phyloP scores from a whole-genome alignment of 2,888 invertebrate species.

The Lordiphosa fenestrarum region DNA sequence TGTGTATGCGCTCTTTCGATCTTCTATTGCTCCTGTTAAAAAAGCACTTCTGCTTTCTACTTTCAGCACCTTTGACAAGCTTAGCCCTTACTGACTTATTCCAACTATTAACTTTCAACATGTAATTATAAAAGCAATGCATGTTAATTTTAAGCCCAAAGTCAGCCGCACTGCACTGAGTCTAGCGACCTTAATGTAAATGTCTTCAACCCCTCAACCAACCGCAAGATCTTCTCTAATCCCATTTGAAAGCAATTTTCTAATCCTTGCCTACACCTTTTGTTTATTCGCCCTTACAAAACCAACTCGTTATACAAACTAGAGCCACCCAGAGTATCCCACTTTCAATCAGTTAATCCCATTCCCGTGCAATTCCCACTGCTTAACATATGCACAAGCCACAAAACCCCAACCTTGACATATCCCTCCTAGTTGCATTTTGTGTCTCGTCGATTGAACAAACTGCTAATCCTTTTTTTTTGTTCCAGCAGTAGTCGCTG shows the following conservation, averaged over 20 bases:
- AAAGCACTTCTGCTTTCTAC: no score
- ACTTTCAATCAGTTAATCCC: conserved; percentile 22
- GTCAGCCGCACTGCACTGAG: no score
- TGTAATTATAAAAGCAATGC: no score
- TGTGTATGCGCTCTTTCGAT: no score
- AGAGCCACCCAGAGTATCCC: conserved; percentile 15
- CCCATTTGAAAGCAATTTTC: conserved; percentile 24
- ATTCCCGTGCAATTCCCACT: conserved; percentile 23
- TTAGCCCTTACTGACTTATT: no score
- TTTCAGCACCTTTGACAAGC: no score
- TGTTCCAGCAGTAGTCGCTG: conserved; percentile 22
- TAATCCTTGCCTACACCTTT: conserved; percentile 1
- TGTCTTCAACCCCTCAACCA: conserved; percentile 17
- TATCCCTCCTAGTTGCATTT: conserved; percentile 26
- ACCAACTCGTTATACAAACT: conserved; percentile 12
- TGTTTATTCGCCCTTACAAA: neutral
- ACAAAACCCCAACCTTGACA: conserved; percentile 39
- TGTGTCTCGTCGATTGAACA: conserved; percentile 50
- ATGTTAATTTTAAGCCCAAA: no score
- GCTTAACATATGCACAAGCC: conserved; percentile 27
- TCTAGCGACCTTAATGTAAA: neutral
- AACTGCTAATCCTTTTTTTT: conserved; percentile 68
- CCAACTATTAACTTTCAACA: no score
- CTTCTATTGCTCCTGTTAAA: no score
- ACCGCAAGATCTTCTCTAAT: conserved; percentile 37